These are phyloP conservation scores for Linnaemya tessellans DNA, from an alignment of 2,888 invertebrate species.

Conservation along the genomic window DNA sequence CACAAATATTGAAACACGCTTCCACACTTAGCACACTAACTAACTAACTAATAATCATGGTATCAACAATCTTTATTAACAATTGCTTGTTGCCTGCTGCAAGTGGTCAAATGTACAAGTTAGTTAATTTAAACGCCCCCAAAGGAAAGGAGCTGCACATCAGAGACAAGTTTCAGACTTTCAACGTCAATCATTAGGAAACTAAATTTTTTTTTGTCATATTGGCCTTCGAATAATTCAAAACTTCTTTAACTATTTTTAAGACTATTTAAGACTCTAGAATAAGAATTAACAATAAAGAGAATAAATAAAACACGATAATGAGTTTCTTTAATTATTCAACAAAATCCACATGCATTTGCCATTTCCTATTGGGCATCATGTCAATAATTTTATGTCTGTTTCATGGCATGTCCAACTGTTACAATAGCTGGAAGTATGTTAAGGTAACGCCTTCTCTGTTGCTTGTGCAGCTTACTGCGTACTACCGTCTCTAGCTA, in stretches of 20 bases:
- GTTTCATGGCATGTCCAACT: slow-evolving; percentile 1
- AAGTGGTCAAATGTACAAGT: slow-evolving; percentile 53
- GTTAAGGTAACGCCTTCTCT: slow-evolving; percentile 68
- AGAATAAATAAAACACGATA: too few species aligned
- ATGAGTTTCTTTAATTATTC: background rate
- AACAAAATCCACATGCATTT: background rate
- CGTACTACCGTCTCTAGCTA: background rate
- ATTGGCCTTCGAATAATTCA: too few species aligned
- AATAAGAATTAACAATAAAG: too few species aligned
- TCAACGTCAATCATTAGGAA: too few species aligned
- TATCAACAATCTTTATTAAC: slow-evolving; percentile 48
- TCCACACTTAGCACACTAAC: slow-evolving; percentile 41
- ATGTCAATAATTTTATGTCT: slow-evolving; percentile 22
- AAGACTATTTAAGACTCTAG: too few species aligned
- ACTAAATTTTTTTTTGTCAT: too few species aligned
- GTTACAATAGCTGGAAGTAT: slow-evolving; percentile 45
- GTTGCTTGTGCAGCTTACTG: slow-evolving; percentile 14
- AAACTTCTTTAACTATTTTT: too few species aligned
- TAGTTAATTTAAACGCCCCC: background rate
- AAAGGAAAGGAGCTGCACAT: background rate
- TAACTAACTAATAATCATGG: slow-evolving; percentile 32
- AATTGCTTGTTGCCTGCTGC: slow-evolving; percentile 62
- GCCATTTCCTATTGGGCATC: slow-evolving; percentile 48
- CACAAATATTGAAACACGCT: slow-evolving; percentile 47
- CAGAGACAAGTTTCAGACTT: background rate